Conservation (phyloP, 1,140 invertebrate genomes). For the Cyrtorhinus lividipennis region DNA sequence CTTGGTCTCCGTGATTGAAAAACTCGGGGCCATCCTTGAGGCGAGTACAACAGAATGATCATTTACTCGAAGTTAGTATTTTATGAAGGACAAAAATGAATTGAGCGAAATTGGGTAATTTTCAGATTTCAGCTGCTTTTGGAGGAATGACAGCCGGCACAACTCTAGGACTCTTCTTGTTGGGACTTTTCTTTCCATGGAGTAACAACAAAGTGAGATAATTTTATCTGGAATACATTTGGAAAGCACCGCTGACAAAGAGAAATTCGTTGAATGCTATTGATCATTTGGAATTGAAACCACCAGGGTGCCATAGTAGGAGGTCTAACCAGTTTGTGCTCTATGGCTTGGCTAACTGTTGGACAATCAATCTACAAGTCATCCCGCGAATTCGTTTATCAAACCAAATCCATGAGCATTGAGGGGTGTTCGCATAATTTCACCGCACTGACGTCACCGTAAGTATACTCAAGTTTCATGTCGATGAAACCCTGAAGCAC, state of each 20-base stretch:
- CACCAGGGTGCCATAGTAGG: constrained; percentile 69
- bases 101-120: not conserved
- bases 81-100: not conserved
- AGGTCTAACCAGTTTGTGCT: constrained; percentile 45
- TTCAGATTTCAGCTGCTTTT: constrained; percentile 43
- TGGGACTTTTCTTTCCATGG: constrained; percentile 61
- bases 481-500: not conserved
- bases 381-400: constrained; percentile 39
- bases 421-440: constrained; percentile 18
- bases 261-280: not conserved
- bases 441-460: not conserved
- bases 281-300: no score
- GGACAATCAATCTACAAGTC: constrained; percentile 61
- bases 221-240: no score
- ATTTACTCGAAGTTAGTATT: not conserved
- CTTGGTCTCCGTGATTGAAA: constrained; percentile 51
- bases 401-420: constrained; percentile 20
- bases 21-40: constrained; percentile 48
- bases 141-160: constrained; percentile 55
- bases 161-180: constrained; percentile 55
- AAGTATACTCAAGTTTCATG: not conserved
- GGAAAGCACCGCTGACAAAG: not conserved
- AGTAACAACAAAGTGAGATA: constrained; percentile 37
- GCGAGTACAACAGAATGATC: constrained; percentile 28
- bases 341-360: constrained; percentile 71